Evolutionary conservation across 1,140 invertebrate genomes (phyloP), one percentile per base, ranked within the genome.

Genomic region (Andricus grossulariae): DNA sequence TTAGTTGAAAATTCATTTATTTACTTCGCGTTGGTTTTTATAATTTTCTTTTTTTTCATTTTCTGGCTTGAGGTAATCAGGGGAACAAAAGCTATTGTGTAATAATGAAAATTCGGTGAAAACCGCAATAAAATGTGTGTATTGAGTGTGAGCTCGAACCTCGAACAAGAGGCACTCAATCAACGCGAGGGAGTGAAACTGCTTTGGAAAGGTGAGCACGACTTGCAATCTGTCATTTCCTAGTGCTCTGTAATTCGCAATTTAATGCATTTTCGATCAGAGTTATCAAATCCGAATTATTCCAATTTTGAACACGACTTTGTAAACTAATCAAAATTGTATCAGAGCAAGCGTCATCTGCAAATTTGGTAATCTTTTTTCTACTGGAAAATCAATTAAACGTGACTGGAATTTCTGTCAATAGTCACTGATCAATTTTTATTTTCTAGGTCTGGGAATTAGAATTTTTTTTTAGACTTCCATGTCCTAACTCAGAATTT

Each of bases 101-200:
- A 66, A 66, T 16, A 39, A 66, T 32, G 21, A 21, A 11, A 21
- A 66, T 21, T 66, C 39, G 57, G 25, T 39, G 25, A 66, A 55
- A 66, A 39, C 21, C 57, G 57, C 15, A 66, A 66, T 66, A 21
- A 66, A 25, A 25, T 0, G 57, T 1, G 21, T 39, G 12, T 21
- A 32, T 66, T 66, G 57, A 13, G 21, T 25, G 13, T 39, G 60
- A n/a, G 6, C 25, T 45, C 60, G 39, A 66, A 39, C 25, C 39
- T 66, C 5, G 25, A 66, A 66, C 60, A 39, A 66, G 21, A 66
- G 25, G 39, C 60, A 66, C 60, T 66, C 60, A 66, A 66, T 66
- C 25, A 66, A 15, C 55, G 39, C 25, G n/a, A 66, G 39, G 16
- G 25, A 7, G n/a, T 66, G 2, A 39, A 32, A 66, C 7, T 11